Base-by-base conservation (phyloP, 2,797 vertebrate species). In the Oryzias dopingdopingensis region DNA sequence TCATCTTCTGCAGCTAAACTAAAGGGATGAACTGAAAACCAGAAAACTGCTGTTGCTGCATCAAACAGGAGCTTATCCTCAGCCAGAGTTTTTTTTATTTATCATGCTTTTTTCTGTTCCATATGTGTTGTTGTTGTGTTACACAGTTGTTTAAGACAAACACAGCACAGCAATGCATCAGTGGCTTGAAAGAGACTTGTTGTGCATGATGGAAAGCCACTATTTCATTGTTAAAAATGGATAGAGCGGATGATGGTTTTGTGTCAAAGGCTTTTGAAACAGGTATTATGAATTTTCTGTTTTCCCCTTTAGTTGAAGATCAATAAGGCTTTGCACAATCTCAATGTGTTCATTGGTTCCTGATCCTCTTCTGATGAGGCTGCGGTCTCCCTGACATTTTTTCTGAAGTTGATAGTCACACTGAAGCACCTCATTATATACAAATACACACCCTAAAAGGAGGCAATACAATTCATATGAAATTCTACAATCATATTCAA, bases 281-380 rank as follows among this genome's bases (percentile, higher is more conserved):
- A 50, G 47, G 40, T 54, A 62, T 68, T 84, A 72, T 76, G 70
- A 59, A 71, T 85, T 74, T 73, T 73, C 42, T 76, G 37, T 46
- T 72, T 72, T 70, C 32, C 51, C 56, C 59, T 52, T 74, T 15
- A 61, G 62, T 57, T 74, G 15, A 77, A 82, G 84, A 85, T 82
- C 80, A 77, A 80, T 82, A 70, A 26, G 63, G 48, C 54, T 82
- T 80, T 75, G 54, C 69, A 52, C 72, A 52, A 65, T 80, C 60
- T 70, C 46, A 50, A 42, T 52, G 40, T 70, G 46, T 48, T 71
- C 52, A 79, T 78, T 70, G 67, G 81, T 81, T 81, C 76, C 50
- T 83, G 52, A 86, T 81, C 53, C 43, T 26, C 37, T 37, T 4
- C 58, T 74, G 64, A 81, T 79, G 59, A 54, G 49, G 59, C 63